Percentiles rank a stretch among this genome's conserved stretches.
Evolutionary conservation across 2,797 vertebrate species (phyloP).

Genomic region (Hydrocynus forskahlii): DNA sequence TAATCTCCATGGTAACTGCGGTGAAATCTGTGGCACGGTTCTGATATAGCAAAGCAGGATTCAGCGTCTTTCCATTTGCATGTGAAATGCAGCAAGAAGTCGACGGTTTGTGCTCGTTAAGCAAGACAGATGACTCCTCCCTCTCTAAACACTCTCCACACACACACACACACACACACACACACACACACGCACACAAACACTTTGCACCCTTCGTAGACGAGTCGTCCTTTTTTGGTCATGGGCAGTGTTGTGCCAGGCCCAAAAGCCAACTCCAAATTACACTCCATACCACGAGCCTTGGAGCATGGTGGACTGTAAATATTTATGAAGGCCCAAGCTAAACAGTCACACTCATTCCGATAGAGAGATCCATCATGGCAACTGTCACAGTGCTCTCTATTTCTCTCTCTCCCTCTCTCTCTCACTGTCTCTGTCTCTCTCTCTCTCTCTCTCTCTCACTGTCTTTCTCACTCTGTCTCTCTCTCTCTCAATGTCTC

Average conservation of each 20-base stretch:
- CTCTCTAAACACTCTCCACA: slow-evolving; percentile 60
- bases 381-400: slow-evolving; percentile 14
- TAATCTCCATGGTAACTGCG: background rate
- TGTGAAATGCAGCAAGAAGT: slow-evolving; percentile 9
- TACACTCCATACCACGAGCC: slow-evolving; percentile 53
- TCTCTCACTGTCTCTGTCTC: too few species aligned
- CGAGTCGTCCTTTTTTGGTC: slow-evolving; percentile 63
- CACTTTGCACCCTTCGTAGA: slow-evolving; percentile 48
- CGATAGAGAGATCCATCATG: slow-evolving; percentile 68
- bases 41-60: background rate
- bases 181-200: slow-evolving; percentile 28
- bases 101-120: slow-evolving; percentile 6
- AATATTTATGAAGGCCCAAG: slow-evolving; percentile 77
- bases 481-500: too few species aligned
- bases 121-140: slow-evolving; percentile 40
- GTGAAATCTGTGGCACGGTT: background rate
- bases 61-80: background rate
- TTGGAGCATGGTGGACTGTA: slow-evolving; percentile 62
- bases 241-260: slow-evolving; percentile 59
- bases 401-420: slow-evolving; percentile 9
- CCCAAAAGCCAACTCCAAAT: slow-evolving; percentile 6
- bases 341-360: slow-evolving; percentile 73
- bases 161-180: slow-evolving; percentile 43
- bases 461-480: too few species aligned
- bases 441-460: too few species aligned